A percentile compares a stretch with the other conserved stretches of the same genome.
These are phyloP conservation scores for Hapalemur alaotrensis DNA, from an alignment of 2,797 vertebrate genomes.

Conservation along the genomic window DNA sequence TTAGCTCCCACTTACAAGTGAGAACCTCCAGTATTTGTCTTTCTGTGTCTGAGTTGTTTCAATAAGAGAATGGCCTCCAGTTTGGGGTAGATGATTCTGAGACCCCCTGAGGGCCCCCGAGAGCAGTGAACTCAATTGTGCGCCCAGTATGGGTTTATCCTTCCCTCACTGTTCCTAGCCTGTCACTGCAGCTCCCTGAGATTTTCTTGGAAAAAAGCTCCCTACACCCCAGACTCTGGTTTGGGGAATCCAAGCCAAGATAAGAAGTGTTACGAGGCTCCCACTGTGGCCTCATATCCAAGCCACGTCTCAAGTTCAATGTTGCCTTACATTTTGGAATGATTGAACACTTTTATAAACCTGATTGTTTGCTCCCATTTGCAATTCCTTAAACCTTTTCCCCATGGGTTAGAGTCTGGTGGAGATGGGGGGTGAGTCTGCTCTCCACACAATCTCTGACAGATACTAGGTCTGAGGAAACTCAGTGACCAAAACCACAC, in stretches of 20 bases:
- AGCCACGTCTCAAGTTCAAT: neutral
- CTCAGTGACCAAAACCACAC: neutral
- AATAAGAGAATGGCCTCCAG: neutral
- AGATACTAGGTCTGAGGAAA: neutral
- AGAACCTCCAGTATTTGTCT: neutral
- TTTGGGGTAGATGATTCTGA: neutral
- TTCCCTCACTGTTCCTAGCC: neutral
- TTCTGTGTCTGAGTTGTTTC: neutral
- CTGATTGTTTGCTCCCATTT: fast-evolving
- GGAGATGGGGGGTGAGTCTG: neutral
- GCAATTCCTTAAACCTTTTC: neutral
- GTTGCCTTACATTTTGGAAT: neutral
- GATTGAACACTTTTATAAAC: neutral
- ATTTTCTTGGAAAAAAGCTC: neutral
- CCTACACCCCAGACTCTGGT: neutral
- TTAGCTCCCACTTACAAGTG: neutral
- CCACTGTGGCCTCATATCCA: neutral
- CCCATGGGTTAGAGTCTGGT: neutral
- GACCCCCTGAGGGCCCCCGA: neutral
- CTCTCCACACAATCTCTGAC: neutral
- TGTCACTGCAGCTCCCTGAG: neutral
- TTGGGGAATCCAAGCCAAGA: neutral
- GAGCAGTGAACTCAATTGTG: neutral
- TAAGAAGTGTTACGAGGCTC: neutral
- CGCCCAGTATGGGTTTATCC: neutral